Percentiles rank a stretch among this genome's conserved stretches.
phyloP scores from a whole-genome alignment of 2,888 invertebrate genomes.

The Thecocarcelia acutangulata region DNA sequence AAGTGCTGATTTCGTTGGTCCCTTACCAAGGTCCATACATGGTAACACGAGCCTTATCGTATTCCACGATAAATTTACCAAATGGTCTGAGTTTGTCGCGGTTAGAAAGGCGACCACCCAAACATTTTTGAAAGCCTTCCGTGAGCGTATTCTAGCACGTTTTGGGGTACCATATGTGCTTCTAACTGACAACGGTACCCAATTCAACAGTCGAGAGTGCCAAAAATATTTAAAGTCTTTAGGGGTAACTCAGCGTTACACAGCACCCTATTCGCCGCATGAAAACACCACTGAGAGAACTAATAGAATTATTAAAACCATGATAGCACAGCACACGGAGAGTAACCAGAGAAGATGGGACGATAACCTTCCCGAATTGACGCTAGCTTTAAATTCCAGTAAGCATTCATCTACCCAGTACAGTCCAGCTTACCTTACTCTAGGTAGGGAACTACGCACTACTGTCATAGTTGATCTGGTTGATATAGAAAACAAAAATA shows the following conservation, averaged over 20 bases:
- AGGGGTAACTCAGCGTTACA: conserved; percentile 11
- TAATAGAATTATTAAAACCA: not conserved
- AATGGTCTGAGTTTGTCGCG: too few relatives aligned
- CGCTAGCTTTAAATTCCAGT: too few relatives aligned
- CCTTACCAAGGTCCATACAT: conserved; percentile 21
- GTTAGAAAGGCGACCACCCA: too few relatives aligned
- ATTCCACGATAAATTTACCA: conserved; percentile 34
- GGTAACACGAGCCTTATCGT: conserved; percentile 45
- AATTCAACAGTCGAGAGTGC: conserved; percentile 24
- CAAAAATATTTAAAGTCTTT: conserved; percentile 10
- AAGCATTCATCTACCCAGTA: conserved; percentile 3
- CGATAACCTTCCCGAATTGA: conserved; percentile 1
- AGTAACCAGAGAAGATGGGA: conserved; percentile 34
- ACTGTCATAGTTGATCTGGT: conserved; percentile 16
- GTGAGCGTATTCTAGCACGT: conserved; percentile 20
- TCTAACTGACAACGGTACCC: conserved; percentile 27
- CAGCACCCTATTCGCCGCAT: conserved; percentile 33
- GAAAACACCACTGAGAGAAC: conserved; percentile 33
- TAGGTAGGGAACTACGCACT: conserved; percentile 26
- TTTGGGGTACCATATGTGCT: too few relatives aligned
- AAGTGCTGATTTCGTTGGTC: conserved; percentile 43
- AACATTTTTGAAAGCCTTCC: too few relatives aligned
- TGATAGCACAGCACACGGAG: too few relatives aligned
- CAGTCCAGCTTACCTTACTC: conserved; percentile 9
- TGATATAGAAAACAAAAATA: not conserved